phyloP scores from a whole-genome alignment of 1,140 invertebrate genomes.

The Drosophila ironensis region DNA sequence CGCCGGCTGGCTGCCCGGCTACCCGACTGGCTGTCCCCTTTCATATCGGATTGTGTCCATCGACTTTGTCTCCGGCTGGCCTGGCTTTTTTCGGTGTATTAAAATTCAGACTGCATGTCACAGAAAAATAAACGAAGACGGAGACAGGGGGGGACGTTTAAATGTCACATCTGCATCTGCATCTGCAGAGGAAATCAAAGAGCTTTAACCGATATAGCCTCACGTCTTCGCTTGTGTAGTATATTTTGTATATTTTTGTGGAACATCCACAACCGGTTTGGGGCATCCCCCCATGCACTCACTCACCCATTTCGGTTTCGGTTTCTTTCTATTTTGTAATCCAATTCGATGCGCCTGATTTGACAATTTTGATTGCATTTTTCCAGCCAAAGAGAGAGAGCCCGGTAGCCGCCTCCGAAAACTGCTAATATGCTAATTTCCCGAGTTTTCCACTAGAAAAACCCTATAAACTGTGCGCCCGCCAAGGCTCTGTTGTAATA shows the following conservation, averaged over 20 bases:
- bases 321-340: constrained; percentile 51
- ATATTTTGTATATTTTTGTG: no score
- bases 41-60: constrained; percentile 17
- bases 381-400: no score
- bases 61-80: constrained; percentile 3
- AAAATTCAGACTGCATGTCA: neutral
- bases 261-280: no score
- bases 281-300: no score
- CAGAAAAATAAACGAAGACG: neutral
- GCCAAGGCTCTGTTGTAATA: no score
- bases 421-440: constrained; percentile 15
- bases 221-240: no score
- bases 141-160: neutral
- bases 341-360: constrained; percentile 56
- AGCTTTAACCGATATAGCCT: no score
- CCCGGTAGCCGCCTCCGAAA: neutral
- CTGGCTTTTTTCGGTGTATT: neutral
- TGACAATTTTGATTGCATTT: constrained; percentile 59
- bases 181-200: neutral
- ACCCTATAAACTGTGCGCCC: no score
- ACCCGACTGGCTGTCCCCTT: constrained; percentile 2
- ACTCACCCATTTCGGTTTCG: no score
- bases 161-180: neutral
- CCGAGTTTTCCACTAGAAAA: constrained; percentile 17
- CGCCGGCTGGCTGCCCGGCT: neutral